Evolutionary conservation across 2,888 invertebrate species (phyloP), one percentile per base, ranked within the genome.

Genomic region (Caenorhabditis doughertyi): DNA sequence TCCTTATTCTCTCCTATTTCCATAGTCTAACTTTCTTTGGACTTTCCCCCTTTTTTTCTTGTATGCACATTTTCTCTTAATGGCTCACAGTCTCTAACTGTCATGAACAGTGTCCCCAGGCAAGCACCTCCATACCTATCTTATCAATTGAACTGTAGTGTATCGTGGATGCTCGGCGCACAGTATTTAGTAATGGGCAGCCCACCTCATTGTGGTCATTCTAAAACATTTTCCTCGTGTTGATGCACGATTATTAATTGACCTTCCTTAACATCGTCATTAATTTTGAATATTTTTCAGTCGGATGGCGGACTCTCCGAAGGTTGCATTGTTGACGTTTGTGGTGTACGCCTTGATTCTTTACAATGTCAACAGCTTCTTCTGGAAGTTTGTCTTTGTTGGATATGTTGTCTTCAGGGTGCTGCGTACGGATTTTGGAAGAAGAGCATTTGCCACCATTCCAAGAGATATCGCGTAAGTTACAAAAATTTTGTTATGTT

Each of bases 381-480:
- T 82, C 70, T 89, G 88, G 88, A 76, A 85, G 32, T 77, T 79
- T 35, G 76, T 88, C 11, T 73, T 83, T 23, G 18, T 84, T 35
- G 74, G 76, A 51, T 89, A 83, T 68, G 79, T 86, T 35, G 73
- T 85, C 27, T 87, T 85, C 58, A 87, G 88, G 9, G 53, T 87
- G 11, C 70, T 83, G 13, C 42, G 62, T 13, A 86, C 87, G 11
- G 89, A 89, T 21, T 81, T 87, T 27, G 86, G 82, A 27, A 79
- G 76, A 35, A 71, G 89, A 32, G 83, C 81, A 35, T n/a, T 88
- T 27, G 82, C 85, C 60, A 89, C 90, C 3, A 42, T 91, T 18
- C 85, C 87, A 8, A 77, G 91, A 73, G 91, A 91, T 85, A 27
- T 90, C 27, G 88, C 71, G 90, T 90, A 64, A 83, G 88, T 85